Conservation (phyloP, 2,113 vertebrate genomes). For the Synchiropus splendidus region DNA sequence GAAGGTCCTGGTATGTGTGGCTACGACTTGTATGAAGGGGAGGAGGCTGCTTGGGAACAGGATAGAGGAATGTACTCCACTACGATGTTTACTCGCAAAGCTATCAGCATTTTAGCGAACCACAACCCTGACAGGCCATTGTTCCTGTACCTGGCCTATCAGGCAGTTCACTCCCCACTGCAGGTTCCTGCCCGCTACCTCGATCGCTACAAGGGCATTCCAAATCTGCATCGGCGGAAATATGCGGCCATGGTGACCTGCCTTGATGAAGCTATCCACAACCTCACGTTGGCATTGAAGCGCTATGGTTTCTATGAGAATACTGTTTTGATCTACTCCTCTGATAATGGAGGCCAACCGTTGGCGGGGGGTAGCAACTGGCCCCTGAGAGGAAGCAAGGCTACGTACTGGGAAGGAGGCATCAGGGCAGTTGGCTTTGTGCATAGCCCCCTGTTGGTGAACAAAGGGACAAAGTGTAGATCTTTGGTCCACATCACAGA, state of each 20-base stretch:
- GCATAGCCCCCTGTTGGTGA: constrained; percentile 84
- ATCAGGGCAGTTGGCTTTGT: constrained; percentile 92
- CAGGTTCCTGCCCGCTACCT: constrained; percentile 87
- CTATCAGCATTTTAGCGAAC: constrained; percentile 76
- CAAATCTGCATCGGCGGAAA: constrained; percentile 80
- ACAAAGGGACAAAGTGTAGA: constrained; percentile 79
- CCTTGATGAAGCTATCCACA: constrained; percentile 86
- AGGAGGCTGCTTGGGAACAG: constrained; percentile 87
- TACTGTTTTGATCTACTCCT: constrained; percentile 88
- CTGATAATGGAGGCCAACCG: constrained; percentile 92
- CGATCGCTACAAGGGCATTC: constrained; percentile 82
- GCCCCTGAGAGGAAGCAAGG: constrained; percentile 92
- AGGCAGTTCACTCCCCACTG: constrained; percentile 89
- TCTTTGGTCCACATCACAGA: constrained; percentile 93
- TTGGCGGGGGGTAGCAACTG: constrained; percentile 89
- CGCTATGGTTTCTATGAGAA: constrained; percentile 86
- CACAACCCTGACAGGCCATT: constrained; percentile 78
- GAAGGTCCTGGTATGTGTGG: constrained; percentile 87
- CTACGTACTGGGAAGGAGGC: constrained; percentile 93
- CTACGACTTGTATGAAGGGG: constrained; percentile 88
- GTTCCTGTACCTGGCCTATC: constrained; percentile 89
- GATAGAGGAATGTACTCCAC: constrained; percentile 88
- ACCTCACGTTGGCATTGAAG: constrained; percentile 82
- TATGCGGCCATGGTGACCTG: constrained; percentile 95
- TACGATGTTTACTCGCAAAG: constrained; percentile 87